A percentile compares a stretch with the other conserved stretches of the same genome.
Conservation (phyloP, 1,140 invertebrate genomes). For the Caenorhabditis inopinata region DNA sequence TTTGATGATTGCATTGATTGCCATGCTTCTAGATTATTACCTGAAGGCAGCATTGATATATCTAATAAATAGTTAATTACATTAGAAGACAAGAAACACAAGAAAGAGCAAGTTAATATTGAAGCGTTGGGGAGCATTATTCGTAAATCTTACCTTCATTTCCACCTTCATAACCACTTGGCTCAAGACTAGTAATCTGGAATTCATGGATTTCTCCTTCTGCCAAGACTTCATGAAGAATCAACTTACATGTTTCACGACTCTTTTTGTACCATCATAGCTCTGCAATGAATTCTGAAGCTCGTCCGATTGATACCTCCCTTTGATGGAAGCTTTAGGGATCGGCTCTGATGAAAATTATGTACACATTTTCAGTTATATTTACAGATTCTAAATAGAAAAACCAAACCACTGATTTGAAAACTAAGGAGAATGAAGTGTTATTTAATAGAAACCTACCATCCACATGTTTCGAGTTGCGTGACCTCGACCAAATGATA, state of each 20-base stretch:
- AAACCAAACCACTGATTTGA: too few species aligned
- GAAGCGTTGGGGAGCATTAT: too few species aligned
- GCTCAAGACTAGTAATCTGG: background rate
- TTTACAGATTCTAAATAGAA: too few species aligned
- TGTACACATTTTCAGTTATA: too few species aligned
- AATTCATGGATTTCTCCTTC: too few species aligned
- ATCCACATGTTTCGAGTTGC: background rate
- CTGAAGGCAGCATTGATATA: background rate
- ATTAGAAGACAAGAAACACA: too few species aligned
- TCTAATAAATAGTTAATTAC: too few species aligned
- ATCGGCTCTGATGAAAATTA: background rate
- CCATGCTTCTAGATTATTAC: slow-evolving; percentile 31
- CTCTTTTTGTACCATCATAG: background rate
- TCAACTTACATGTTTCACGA: background rate
- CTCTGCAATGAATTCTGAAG: background rate
- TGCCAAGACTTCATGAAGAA: too few species aligned
- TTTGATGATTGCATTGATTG: slow-evolving; percentile 12
- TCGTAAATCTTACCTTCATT: background rate
- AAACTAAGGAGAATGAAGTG: too few species aligned
- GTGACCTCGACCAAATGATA: background rate
- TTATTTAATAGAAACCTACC: background rate
- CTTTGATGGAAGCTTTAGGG: background rate
- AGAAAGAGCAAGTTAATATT: too few species aligned
- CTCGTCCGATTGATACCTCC: background rate
- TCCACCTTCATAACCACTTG: slow-evolving; percentile 17